phyloP scores from a whole-genome alignment of 2,888 invertebrate species.

The Conomelus anceps region DNA sequence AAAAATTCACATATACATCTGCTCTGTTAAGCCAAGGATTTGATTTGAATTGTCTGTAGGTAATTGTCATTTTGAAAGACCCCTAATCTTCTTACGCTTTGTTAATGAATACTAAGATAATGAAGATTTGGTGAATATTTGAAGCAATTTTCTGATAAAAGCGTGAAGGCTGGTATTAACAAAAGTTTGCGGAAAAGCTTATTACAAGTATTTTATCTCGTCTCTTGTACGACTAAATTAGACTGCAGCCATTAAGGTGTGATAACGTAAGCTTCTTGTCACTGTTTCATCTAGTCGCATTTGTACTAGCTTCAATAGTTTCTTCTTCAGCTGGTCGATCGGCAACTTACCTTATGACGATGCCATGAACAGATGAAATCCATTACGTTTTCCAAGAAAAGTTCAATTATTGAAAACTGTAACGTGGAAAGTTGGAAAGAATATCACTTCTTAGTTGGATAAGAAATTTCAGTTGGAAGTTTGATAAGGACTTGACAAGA shows the following conservation, averaged over 20 bases:
- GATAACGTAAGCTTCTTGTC: not conserved
- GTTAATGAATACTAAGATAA: not conserved
- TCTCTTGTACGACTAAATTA: not conserved
- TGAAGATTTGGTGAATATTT: not conserved
- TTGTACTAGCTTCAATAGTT: not conserved
- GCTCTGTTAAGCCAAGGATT: too few species aligned
- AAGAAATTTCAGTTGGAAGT: too few species aligned
- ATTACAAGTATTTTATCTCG: not conserved
- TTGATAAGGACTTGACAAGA: too few species aligned
- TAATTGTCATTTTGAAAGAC: not conserved
- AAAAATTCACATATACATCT: too few species aligned
- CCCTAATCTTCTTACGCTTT: not conserved
- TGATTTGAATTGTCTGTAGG: not conserved
- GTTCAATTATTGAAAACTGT: not conserved
- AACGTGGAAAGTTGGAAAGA: not conserved
- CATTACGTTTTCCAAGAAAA: not conserved
- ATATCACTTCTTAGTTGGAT: too few species aligned
- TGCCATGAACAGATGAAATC: not conserved
- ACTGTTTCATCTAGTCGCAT: not conserved
- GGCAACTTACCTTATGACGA: not conserved
- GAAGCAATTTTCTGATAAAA: not conserved
- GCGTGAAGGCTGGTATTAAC: not conserved
- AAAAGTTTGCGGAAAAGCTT: not conserved
- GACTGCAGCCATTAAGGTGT: not conserved
- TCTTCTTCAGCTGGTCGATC: not conserved